Evolutionary conservation across 2,888 invertebrate genomes (phyloP).

Genomic region (Orthonevra nobilis): DNA sequence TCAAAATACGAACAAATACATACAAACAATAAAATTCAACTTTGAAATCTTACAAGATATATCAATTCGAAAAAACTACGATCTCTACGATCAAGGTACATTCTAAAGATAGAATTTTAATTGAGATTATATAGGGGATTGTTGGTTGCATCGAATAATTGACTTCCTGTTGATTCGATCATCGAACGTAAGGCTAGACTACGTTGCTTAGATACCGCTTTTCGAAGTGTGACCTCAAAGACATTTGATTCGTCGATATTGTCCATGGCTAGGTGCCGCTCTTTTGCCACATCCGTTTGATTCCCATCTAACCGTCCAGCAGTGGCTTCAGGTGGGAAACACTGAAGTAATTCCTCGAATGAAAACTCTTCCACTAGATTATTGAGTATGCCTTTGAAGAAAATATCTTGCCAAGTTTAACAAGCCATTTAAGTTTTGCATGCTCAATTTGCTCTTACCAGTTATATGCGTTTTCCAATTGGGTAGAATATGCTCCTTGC

Average conservation of each 20-base stretch:
- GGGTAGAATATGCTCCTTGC: conserved; percentile 76
- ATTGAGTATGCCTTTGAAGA: conserved; percentile 76
- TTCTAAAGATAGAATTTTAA: conserved; percentile 9
- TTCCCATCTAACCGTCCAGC: conserved; percentile 72
- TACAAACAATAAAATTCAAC: conserved; percentile 11
- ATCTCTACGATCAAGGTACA: conserved; percentile 22
- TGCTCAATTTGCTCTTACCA: conserved; percentile 71
- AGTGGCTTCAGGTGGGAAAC: conserved; percentile 78
- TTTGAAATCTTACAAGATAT: conserved; percentile 43
- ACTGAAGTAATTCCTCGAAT: conserved; percentile 78
- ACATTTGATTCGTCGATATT: conserved; percentile 79
- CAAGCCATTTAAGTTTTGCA: background rate
- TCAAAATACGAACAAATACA: background rate
- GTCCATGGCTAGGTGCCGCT: conserved; percentile 75
- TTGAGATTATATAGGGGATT: conserved; percentile 79
- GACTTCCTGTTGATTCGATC: conserved; percentile 83
- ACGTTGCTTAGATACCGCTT: conserved; percentile 82
- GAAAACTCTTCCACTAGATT: conserved; percentile 77
- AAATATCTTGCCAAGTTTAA: background rate
- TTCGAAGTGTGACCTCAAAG: conserved; percentile 78
- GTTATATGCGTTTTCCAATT: conserved; percentile 77
- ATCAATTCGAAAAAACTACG: conserved; percentile 6
- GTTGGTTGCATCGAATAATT: conserved; percentile 80
- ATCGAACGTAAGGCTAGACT: conserved; percentile 83
- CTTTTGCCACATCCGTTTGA: conserved; percentile 49